Base-by-base conservation (phyloP, 2,797 vertebrate species). In the Sebastes wilsoni region DNA sequence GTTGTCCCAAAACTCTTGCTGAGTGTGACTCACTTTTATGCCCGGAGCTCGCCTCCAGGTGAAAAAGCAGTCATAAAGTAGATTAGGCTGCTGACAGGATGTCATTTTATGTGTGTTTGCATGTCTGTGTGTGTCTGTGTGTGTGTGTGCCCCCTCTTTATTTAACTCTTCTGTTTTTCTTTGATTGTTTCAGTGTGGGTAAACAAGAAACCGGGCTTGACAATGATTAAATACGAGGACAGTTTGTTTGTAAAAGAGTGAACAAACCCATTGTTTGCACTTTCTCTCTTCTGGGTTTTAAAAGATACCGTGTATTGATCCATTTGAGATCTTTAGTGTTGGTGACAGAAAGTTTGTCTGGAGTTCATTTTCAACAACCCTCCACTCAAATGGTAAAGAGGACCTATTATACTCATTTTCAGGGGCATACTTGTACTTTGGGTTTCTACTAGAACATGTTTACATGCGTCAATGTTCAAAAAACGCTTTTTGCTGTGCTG, bases 31-130 rank as follows among this genome's bases (percentile, higher is more conserved):
- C 81, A 83, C 81, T 92, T 93, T 86, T 79, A 75, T 72, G 82
- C 76, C 82, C 9, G 8, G 54, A 86, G 71, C 36, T 13, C 11
- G 12, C 52, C 81, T 88, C 87, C 90, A 93, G 93, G 92, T 94
- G 92, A 81, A 92, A 94, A 91, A 92, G 89, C 92, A 90, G 88
- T 61, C 86, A 62, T 90, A 93, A 93, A 89, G 23, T 56, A 75
- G 67, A 94, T 66, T 52, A 67, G 68, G 62, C 65, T 81, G 83
- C 84, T 84, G 90, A 86, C 90, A 92, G 86, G 86, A 91, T 87
- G 88, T 81, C 72, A 90, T 68, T 85, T 88, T 84, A 68, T 80
- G 77, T 79, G 66, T 81, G 67, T 72, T 84, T 74, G 23, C 66
- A 28, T 64, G 67, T 79, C 62, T 79, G 42, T 68, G 67, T 79